Evolutionary conservation across 1,140 invertebrate species (phyloP).

Genomic region (Teleopsis dalmanni): DNA sequence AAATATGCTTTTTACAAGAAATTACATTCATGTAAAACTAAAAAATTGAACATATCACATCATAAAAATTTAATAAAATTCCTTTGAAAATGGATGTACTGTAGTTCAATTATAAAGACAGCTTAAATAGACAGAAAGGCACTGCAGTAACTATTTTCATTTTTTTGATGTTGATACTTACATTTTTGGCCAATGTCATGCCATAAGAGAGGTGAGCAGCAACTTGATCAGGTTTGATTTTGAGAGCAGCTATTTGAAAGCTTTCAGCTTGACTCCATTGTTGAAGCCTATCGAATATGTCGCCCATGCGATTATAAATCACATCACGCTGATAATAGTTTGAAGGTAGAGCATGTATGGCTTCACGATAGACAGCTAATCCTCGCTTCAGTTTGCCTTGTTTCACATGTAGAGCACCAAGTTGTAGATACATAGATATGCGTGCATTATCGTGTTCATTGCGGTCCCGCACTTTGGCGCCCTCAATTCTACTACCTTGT

Average conservation of each 20-base stretch:
- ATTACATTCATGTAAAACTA: not conserved
- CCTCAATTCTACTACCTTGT: slow-evolving; percentile 75
- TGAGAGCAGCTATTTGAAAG: slow-evolving; percentile 74
- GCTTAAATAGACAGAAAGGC: no score
- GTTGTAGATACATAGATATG: slow-evolving; percentile 83
- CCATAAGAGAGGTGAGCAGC: slow-evolving; percentile 86
- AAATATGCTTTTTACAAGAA: no score
- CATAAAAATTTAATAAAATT: not conserved
- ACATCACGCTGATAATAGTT: slow-evolving; percentile 70
- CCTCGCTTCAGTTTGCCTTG: slow-evolving; percentile 76
- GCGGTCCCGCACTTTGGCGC: slow-evolving; percentile 79
- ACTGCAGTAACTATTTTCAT: not conserved
- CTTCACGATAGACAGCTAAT: slow-evolving; percentile 81
- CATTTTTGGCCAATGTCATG: slow-evolving; percentile 81
- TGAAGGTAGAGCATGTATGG: slow-evolving; percentile 69
- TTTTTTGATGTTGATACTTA: slow-evolving; percentile 48
- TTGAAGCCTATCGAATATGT: slow-evolving; percentile 73
- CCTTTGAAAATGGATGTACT: not conserved
- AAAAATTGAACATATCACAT: not conserved
- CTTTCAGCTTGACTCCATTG: slow-evolving; percentile 73
- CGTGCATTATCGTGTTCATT: slow-evolving; percentile 81
- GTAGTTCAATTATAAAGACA: no score
- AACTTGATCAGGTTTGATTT: slow-evolving; percentile 75
- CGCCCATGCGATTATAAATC: slow-evolving; percentile 51
- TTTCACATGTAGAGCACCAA: slow-evolving; percentile 83